These are phyloP conservation scores for Silurus glanis DNA, from an alignment of 2,113 vertebrate genomes.

Conservation along the genomic window DNA sequence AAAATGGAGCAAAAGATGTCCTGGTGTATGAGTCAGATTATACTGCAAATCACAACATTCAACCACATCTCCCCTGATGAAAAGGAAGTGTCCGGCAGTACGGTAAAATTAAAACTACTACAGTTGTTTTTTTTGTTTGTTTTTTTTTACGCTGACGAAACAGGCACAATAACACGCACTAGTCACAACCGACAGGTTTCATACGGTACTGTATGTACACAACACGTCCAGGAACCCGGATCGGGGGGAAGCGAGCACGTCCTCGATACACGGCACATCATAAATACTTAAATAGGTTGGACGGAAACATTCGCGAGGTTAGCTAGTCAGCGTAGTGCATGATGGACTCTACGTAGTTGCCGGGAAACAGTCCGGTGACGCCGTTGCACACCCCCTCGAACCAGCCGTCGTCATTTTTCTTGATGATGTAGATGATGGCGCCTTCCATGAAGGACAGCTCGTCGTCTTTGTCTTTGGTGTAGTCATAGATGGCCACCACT, in stretches of 20 bases:
- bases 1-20: constrained; percentile 26
- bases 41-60: constrained; percentile 43
- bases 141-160: constrained; percentile 60
- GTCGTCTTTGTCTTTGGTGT: constrained; percentile 96
- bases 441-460: constrained; percentile 99
- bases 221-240: constrained; percentile 59
- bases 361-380: constrained; percentile 96
- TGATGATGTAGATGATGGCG: constrained; percentile 99
- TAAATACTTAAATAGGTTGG: constrained; percentile 59
- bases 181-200: constrained; percentile 68
- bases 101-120: constrained; percentile 15
- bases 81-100: constrained; percentile 37
- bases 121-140: not conserved
- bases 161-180: constrained; percentile 76
- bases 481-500: constrained; percentile 99
- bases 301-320: constrained; percentile 60
- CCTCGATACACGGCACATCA: constrained; percentile 51
- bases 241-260: constrained; percentile 53
- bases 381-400: constrained; percentile 96
- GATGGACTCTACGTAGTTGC: constrained; percentile 98
- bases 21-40: constrained; percentile 51
- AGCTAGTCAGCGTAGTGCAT: constrained; percentile 97
- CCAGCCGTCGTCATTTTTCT: constrained; percentile 99
- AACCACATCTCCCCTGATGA: constrained; percentile 30
- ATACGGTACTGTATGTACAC: constrained; percentile 74